Evolutionary conservation across 2,113 vertebrate genomes (phyloP).

Genomic region (Chiloscyllium plagiosum): DNA sequence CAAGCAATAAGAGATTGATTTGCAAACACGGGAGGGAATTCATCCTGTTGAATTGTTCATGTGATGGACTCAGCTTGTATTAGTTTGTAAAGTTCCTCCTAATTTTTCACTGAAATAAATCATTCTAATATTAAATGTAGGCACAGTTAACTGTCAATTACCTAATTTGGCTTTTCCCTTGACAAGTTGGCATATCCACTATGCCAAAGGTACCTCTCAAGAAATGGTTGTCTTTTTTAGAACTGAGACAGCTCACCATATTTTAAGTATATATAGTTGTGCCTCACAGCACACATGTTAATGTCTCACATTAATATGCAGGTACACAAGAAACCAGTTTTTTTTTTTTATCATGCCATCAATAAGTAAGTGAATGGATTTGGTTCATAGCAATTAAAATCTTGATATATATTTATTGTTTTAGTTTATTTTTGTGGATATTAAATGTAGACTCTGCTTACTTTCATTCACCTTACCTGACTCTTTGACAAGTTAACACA

Average conservation of each 20-base stretch:
- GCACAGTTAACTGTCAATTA: slow-evolving; percentile 7
- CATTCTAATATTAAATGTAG: slow-evolving; percentile 5
- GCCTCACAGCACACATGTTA: not conserved
- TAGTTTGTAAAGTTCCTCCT: not conserved
- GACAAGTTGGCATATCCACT: slow-evolving; percentile 6
- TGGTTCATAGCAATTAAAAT: not conserved
- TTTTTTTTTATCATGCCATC: not conserved
- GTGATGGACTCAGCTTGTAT: not conserved
- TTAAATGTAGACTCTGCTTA: not conserved
- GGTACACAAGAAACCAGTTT: not conserved
- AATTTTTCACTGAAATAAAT: not conserved
- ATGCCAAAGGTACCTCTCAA: not conserved
- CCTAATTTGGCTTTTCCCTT: not conserved
- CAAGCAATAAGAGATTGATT: not conserved
- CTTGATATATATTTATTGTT: not conserved
- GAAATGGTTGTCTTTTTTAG: not conserved
- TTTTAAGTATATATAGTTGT: not conserved
- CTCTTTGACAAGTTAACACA: not conserved
- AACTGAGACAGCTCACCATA: not conserved
- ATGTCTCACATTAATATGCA: not conserved
- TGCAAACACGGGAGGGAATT: not conserved
- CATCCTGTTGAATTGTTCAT: not conserved
- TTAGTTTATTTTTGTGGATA: not conserved
- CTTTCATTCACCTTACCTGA: not conserved
- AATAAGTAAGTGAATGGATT: not conserved